Evolutionary conservation across 2,888 invertebrate genomes (phyloP).

Genomic region (Nemotelus nigrinus): DNA sequence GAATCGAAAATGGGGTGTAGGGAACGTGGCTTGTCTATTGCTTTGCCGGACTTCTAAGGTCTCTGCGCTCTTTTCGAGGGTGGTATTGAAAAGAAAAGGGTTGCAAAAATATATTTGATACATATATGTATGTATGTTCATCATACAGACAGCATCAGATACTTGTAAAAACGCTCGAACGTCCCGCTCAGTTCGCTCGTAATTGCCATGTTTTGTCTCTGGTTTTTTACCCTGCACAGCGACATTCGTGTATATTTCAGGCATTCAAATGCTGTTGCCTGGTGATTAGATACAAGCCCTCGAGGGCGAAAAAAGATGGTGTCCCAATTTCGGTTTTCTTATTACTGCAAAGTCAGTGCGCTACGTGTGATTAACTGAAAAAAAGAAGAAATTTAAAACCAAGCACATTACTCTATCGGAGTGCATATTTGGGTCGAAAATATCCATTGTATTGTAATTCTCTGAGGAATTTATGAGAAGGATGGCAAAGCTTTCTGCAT

Average conservation of each 20-base stretch:
- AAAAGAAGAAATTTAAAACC: no score
- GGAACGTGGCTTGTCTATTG: constrained; percentile 4
- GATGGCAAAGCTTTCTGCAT: no score
- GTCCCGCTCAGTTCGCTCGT: no score
- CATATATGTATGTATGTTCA: constrained; percentile 7
- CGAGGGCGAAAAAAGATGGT: constrained; percentile 22
- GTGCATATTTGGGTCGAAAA: no score
- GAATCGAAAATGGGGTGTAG: constrained; percentile 6
- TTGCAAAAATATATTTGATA: constrained; percentile 4
- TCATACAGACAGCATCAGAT: not conserved
- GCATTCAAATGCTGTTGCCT: not conserved
- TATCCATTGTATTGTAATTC: no score
- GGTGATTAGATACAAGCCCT: constrained; percentile 26
- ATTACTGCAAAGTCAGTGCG: not conserved
- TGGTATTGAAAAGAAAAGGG: constrained; percentile 7
- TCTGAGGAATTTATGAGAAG: no score
- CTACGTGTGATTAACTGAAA: not conserved
- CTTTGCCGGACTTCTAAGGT: constrained; percentile 35
- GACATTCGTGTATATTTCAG: not conserved
- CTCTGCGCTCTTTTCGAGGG: constrained; percentile 12
- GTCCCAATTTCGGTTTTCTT: constrained; percentile 7
- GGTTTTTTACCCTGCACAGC: not conserved
- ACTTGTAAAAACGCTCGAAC: not conserved
- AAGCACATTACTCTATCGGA: no score
- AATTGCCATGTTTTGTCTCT: not conserved